These are phyloP conservation scores for Ceratitis capitata DNA, from an alignment of 1,140 invertebrate genomes.

Conservation along the genomic window DNA sequence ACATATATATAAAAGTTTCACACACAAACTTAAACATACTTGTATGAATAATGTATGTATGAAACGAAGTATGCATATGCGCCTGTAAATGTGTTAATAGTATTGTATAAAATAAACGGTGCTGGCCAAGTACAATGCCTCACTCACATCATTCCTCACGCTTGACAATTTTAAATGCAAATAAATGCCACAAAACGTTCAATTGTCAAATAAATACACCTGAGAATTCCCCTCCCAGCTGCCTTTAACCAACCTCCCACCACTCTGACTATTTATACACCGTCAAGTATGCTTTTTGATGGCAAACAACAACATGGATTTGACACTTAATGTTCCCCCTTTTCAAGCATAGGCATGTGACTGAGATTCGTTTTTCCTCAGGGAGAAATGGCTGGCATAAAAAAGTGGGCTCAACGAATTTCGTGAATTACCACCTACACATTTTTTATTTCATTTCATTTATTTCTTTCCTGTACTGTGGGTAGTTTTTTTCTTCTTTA, in stretches of 20 bases:
- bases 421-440: conserved; percentile 35
- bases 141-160: background rate
- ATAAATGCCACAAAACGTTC: conserved; percentile 25
- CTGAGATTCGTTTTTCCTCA: conserved; percentile 3
- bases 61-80: background rate
- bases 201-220: conserved; percentile 36
- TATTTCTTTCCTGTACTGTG: background rate
- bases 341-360: background rate
- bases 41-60: too few species aligned
- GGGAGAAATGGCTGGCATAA: background rate
- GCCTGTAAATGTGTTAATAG: background rate
- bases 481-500: background rate
- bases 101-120: background rate
- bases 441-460: conserved; percentile 37
- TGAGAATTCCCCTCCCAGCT: background rate
- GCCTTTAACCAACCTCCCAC: background rate
- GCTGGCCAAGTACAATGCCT: background rate
- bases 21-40: too few species aligned
- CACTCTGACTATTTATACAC: background rate
- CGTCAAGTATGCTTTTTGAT: background rate
- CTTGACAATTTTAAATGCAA: conserved; percentile 34
- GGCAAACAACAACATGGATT: background rate
- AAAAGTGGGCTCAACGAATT: conserved; percentile 5
- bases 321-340: conserved; percentile 5
- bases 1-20: too few species aligned